Conservation (phyloP, 2,888 invertebrate genomes). For the Ochropleura leucogaster region DNA sequence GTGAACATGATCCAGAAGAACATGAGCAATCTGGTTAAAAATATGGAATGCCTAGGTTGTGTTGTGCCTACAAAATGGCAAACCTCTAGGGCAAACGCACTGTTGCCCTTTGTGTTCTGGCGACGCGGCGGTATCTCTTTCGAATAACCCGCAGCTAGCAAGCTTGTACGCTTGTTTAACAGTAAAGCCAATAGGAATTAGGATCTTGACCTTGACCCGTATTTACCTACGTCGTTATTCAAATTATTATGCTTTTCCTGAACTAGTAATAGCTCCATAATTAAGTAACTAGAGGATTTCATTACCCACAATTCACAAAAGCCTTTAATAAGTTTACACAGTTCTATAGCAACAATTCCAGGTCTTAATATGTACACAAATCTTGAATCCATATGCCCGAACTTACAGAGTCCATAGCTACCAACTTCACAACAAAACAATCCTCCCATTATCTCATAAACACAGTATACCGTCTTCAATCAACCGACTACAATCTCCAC, state of each 20-base stretch:
- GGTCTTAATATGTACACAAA: neutral
- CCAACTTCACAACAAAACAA: neutral
- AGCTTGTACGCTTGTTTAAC: too few relatives aligned
- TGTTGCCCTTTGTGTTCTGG: too few relatives aligned
- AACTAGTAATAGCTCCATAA: neutral
- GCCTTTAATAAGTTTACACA: neutral
- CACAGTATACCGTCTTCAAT: slow-evolving; percentile 35
- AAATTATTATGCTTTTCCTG: neutral
- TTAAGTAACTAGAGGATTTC: too few relatives aligned
- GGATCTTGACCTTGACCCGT: neutral
- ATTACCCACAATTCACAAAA: neutral
- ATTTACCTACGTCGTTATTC: neutral
- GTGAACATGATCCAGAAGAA: neutral
- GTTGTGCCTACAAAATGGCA: too few relatives aligned
- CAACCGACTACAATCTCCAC: slow-evolving; percentile 45
- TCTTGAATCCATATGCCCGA: neutral
- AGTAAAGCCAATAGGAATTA: neutral
- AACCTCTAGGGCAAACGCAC: too few relatives aligned
- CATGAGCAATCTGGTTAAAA: neutral
- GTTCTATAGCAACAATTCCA: neutral
- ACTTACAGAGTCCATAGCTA: neutral
- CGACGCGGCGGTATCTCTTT: too few relatives aligned
- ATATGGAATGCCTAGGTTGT: too few relatives aligned
- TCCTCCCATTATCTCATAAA: slow-evolving; percentile 33
- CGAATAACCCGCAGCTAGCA: too few relatives aligned